phyloP scores from a whole-genome alignment of 2,113 vertebrate species.

The Oophaga pumilio region DNA sequence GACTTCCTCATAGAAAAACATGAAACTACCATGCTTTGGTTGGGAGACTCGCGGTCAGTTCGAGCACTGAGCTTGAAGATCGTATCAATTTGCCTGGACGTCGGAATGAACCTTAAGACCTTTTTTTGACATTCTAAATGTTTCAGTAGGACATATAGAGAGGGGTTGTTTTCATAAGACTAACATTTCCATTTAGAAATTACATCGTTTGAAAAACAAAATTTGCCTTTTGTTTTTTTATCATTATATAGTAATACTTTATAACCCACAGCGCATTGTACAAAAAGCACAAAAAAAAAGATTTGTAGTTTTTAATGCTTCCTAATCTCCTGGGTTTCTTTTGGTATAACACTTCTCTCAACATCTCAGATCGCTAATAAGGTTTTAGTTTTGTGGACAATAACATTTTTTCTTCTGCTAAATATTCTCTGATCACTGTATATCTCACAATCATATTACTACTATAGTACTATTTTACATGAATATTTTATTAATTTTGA shows the following conservation, averaged over 20 bases:
- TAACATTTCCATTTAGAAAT: background rate
- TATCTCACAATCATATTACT: slow-evolving; percentile 7
- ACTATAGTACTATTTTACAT: slow-evolving; percentile 12
- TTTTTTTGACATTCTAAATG: too few relatives aligned
- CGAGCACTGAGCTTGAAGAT: too few relatives aligned
- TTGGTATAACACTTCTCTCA: background rate
- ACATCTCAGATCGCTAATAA: background rate
- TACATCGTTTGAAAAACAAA: background rate
- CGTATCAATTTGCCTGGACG: too few relatives aligned
- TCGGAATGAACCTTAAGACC: too few relatives aligned
- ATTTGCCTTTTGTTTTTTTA: background rate
- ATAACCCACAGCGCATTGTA: background rate
- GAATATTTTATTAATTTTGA: background rate
- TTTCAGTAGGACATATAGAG: too few relatives aligned
- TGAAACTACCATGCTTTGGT: too few relatives aligned
- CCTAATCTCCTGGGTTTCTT: background rate
- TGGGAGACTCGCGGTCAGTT: too few relatives aligned
- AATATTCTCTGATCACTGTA: background rate
- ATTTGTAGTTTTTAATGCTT: background rate
- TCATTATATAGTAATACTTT: background rate
- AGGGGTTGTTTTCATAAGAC: too few relatives aligned
- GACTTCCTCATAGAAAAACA: too few relatives aligned
- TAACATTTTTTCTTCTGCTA: slow-evolving; percentile 6
- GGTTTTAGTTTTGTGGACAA: slow-evolving; percentile 10
- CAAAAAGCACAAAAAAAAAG: background rate